Conservation (phyloP, 1,140 invertebrate species). For the Drosophila burlai region DNA sequence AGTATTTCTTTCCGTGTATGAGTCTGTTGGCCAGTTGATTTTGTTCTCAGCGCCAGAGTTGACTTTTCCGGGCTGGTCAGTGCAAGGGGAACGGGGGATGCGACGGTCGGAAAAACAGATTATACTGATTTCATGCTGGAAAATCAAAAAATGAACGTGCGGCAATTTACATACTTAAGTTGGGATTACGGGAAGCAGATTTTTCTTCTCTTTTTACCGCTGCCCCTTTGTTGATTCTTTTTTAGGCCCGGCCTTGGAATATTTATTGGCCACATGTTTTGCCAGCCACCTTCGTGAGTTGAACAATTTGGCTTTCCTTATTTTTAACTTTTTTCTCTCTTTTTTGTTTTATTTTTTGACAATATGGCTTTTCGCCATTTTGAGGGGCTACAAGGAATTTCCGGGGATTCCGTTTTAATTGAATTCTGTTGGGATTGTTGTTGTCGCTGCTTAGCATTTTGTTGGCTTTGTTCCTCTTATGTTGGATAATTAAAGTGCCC, state of each 20-base stretch:
- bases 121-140: slow-evolving; percentile 82
- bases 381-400: slow-evolving; percentile 78
- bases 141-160: slow-evolving; percentile 83
- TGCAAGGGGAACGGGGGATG: slow-evolving; percentile 25
- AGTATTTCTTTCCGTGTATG: slow-evolving; percentile 4
- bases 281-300: slow-evolving; percentile 74
- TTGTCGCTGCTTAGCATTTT: slow-evolving; percentile 60
- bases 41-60: slow-evolving; percentile 56
- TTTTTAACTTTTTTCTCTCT: slow-evolving; percentile 3
- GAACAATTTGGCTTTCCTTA: slow-evolving; percentile 67
- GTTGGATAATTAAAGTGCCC: slow-evolving; percentile 70
- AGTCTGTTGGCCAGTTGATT: slow-evolving; percentile 40
- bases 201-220: slow-evolving; percentile 19
- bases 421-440: slow-evolving; percentile 66
- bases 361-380: slow-evolving; percentile 65
- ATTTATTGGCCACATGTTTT: slow-evolving; percentile 82
- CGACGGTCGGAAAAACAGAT: slow-evolving; percentile 63
- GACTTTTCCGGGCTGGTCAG: slow-evolving; percentile 64
- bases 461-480: slow-evolving; percentile 49
- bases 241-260: slow-evolving; percentile 41
- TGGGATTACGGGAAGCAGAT: slow-evolving; percentile 42
- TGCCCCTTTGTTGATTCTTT: slow-evolving; percentile 24
- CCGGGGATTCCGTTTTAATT: slow-evolving; percentile 81
- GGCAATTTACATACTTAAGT: slow-evolving; percentile 83
- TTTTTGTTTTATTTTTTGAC: slow-evolving; percentile 44